A percentile compares a stretch with the other conserved stretches of the same genome.
Conservation (phyloP, 2,113 vertebrate genomes). For the Phrynosoma platyrhinos region DNA sequence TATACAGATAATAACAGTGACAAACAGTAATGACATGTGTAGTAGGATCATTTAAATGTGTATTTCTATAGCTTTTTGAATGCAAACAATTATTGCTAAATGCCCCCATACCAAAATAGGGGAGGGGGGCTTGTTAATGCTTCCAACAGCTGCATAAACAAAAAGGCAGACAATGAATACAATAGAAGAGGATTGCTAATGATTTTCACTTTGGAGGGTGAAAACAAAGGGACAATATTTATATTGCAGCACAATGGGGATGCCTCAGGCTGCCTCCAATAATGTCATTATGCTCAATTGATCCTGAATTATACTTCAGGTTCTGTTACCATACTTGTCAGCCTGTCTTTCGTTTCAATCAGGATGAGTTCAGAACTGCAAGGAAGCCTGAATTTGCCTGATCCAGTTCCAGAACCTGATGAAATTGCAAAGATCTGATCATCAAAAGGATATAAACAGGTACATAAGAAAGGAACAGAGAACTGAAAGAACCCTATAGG, state of each 20-base stretch:
- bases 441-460: constrained; percentile 2
- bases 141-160: constrained; percentile 6
- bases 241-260: neutral
- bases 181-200: constrained; percentile 11
- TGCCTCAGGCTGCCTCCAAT: neutral
- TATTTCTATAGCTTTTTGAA: neutral
- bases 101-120: neutral
- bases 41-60: neutral
- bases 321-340: constrained; percentile 22
- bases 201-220: constrained; percentile 9
- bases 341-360: constrained; percentile 2
- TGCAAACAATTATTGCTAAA: neutral
- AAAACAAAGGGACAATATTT: neutral
- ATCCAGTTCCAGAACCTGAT: neutral
- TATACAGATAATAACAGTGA: neutral
- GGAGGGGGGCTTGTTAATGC: neutral
- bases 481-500: neutral
- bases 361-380: neutral
- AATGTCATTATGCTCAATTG: constrained; percentile 15
- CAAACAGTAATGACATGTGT: neutral
- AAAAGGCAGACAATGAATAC: neutral
- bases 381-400: neutral
- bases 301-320: neutral
- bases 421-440: neutral
- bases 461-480: neutral